phyloP scores from a whole-genome alignment of 2,888 invertebrate species.

The Lasioglossum calceatum region DNA sequence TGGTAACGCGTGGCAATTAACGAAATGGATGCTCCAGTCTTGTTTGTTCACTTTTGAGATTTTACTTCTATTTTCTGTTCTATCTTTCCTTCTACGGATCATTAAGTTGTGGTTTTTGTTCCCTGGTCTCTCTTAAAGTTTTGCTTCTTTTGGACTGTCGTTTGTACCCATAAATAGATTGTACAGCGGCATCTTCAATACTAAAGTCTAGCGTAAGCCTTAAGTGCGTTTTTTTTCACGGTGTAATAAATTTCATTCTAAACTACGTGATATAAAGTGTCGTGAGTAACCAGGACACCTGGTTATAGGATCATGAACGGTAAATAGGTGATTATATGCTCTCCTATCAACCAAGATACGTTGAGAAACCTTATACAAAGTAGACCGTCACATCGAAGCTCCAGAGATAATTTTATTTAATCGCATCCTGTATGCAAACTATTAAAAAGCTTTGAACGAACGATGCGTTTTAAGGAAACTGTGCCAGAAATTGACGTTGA shows the following conservation, averaged over 20 bases:
- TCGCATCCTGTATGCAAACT: not conserved
- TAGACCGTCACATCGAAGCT: not conserved
- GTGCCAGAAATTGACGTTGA: not conserved
- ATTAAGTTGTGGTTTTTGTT: not conserved
- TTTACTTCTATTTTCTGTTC: not conserved
- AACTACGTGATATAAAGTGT: not conserved
- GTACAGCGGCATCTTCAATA: conserved; percentile 2
- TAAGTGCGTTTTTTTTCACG: not conserved
- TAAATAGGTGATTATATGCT: not conserved
- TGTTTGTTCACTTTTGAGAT: not conserved
- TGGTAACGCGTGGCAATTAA: not conserved
- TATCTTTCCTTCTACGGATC: not conserved
- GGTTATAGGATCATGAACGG: not conserved
- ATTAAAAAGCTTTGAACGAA: not conserved
- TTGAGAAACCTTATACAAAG: not conserved
- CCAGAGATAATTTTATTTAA: not conserved
- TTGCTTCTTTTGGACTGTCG: not conserved
- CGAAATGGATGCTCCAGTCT: not conserved
- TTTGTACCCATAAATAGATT: not conserved
- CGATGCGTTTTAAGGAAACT: not conserved
- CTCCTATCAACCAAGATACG: not conserved
- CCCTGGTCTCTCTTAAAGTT: not conserved
- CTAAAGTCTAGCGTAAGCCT: not conserved
- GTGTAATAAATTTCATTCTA: not conserved
- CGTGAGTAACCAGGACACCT: not conserved